phyloP scores from a whole-genome alignment of 2,113 vertebrate genomes.

The Brienomyrus longianalis region DNA sequence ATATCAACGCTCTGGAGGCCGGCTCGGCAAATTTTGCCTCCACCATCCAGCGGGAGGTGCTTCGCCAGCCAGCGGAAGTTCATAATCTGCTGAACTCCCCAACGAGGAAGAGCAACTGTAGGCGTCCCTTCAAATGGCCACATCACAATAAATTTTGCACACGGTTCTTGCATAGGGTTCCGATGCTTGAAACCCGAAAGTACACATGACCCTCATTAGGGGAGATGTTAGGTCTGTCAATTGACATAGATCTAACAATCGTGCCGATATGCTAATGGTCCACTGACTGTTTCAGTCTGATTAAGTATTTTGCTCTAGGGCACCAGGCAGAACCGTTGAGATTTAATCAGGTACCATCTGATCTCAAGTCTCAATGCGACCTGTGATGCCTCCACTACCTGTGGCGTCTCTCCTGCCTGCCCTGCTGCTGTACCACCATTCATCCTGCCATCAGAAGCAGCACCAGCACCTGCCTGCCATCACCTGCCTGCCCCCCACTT shows the following conservation, averaged over 20 bases:
- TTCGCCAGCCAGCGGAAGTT: conserved; percentile 57
- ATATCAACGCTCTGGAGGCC: conserved; percentile 84
- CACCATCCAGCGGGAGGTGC: conserved; percentile 45
- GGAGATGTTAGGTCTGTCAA: neutral
- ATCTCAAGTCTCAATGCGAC: neutral
- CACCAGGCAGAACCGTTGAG: neutral
- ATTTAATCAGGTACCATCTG: conserved; percentile 3
- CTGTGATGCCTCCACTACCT: too few relatives aligned
- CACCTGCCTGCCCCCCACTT: too few relatives aligned
- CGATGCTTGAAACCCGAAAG: neutral
- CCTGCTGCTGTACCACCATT: too few relatives aligned
- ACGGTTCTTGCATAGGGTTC: neutral
- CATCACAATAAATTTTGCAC: neutral
- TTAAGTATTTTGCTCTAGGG: neutral
- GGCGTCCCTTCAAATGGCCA: neutral
- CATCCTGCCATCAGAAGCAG: too few relatives aligned
- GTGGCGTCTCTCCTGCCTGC: too few relatives aligned
- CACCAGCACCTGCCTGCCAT: too few relatives aligned
- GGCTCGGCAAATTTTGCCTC: conserved; percentile 62
- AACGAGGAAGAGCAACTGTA: conserved; percentile 78
- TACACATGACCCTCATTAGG: neutral
- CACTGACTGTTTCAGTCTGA: neutral
- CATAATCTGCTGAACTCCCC: conserved; percentile 17
- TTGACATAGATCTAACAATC: neutral
- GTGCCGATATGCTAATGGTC: neutral